phyloP scores from a whole-genome alignment of 2,888 invertebrate species.

The Scaptomyza reducta region DNA sequence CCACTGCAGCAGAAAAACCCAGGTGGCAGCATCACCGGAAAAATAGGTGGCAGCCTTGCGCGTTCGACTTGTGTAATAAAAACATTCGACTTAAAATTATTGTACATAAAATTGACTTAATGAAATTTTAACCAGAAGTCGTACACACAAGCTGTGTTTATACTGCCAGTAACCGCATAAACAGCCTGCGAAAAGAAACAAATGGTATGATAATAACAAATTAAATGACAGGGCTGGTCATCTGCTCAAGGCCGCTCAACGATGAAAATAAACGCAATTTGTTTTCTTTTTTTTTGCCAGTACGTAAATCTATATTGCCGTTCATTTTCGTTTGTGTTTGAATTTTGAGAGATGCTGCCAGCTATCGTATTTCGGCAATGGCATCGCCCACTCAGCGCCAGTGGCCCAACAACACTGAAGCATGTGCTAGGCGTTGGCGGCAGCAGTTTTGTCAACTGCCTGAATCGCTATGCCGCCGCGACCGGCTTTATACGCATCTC shows the following conservation, averaged over 20 bases:
- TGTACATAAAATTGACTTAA: slow-evolving; percentile 42
- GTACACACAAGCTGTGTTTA: slow-evolving; percentile 30
- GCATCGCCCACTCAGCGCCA: slow-evolving; percentile 70
- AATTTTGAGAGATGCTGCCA: slow-evolving; percentile 76
- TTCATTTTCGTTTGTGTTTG: slow-evolving; percentile 7
- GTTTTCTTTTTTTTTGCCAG: slow-evolving; percentile 22
- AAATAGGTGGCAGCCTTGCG: slow-evolving; percentile 38
- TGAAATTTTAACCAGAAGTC: slow-evolving; percentile 37
- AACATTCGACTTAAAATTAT: slow-evolving; percentile 61
- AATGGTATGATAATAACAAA: slow-evolving; percentile 43
- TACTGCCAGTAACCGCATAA: slow-evolving; percentile 7
- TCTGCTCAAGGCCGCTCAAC: slow-evolving; percentile 33
- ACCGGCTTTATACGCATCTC: slow-evolving; percentile 83
- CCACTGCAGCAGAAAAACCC: slow-evolving; percentile 10
- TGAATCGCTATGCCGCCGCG: slow-evolving; percentile 83
- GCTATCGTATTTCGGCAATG: slow-evolving; percentile 82
- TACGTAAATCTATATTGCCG: slow-evolving; percentile 20
- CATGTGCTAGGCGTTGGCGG: slow-evolving; percentile 69
- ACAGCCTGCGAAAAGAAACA: slow-evolving; percentile 20
- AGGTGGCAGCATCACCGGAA: slow-evolving; percentile 18
- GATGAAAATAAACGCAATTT: slow-evolving; percentile 28
- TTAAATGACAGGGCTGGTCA: not conserved
- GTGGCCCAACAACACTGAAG: slow-evolving; percentile 73
- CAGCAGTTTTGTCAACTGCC: slow-evolving; percentile 77
- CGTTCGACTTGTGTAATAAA: slow-evolving; percentile 69